phyloP scores from a whole-genome alignment of 1,140 invertebrate genomes.

The Mya arenaria region DNA sequence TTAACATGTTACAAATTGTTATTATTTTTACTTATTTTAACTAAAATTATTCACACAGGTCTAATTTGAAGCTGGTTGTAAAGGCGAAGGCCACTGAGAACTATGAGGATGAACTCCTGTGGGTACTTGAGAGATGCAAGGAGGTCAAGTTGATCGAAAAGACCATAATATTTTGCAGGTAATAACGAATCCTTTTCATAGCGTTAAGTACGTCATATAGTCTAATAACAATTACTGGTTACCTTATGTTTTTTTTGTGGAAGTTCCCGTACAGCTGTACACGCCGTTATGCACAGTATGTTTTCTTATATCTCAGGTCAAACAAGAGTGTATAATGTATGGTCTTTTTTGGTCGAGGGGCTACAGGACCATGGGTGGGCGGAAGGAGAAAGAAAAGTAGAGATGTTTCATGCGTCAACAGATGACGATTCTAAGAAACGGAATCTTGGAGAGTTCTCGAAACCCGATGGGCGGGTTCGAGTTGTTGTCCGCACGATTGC shows the following conservation, averaged over 20 bases:
- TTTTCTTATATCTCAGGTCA: not conserved
- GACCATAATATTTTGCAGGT: conserved; percentile 16
- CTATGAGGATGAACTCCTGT: not conserved
- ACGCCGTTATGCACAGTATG: not conserved
- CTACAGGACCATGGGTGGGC: not conserved
- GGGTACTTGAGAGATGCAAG: not conserved
- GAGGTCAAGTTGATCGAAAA: not conserved
- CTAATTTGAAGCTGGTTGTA: not conserved
- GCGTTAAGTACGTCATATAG: too few relatives aligned
- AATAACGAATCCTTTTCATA: too few relatives aligned
- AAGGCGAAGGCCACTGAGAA: not conserved
- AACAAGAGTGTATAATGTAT: not conserved
- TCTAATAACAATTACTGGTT: too few relatives aligned
- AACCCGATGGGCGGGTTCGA: not conserved
- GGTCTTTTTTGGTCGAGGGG: not conserved
- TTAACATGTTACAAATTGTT: not conserved
- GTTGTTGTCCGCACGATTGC: not conserved
- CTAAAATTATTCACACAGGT: not conserved
- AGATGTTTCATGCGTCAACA: not conserved
- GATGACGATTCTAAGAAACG: not conserved
- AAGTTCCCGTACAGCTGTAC: too few relatives aligned
- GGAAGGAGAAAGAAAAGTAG: not conserved
- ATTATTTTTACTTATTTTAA: not conserved
- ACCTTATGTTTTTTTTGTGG: too few relatives aligned
- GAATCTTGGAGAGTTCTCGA: not conserved